These are phyloP conservation scores for Falcunculus frontatus DNA, from an alignment of 2,113 vertebrate genomes.

Conservation along the genomic window DNA sequence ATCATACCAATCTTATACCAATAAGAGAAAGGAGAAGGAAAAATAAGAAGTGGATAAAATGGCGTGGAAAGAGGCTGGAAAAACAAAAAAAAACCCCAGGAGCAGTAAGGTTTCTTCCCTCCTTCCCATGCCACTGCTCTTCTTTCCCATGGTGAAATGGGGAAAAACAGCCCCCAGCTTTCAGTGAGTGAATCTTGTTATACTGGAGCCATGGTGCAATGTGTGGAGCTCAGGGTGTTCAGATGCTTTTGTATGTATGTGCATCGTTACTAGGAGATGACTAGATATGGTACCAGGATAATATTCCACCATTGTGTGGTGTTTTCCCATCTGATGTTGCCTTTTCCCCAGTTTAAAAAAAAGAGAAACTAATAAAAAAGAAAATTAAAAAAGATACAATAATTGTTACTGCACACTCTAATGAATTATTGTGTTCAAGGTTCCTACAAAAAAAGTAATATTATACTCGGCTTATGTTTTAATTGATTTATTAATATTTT, in stretches of 20 bases:
- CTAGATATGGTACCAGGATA: conserved; percentile 52
- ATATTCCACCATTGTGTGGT: conserved; percentile 64
- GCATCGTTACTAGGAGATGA: conserved; percentile 2
- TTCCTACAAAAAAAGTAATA: conserved; percentile 85
- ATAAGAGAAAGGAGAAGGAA: not conserved
- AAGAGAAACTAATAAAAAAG: conserved; percentile 77
- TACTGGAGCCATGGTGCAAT: not conserved
- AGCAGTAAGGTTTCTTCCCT: not conserved
- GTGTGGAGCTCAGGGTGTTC: not conserved
- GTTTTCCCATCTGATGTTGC: conserved; percentile 73
- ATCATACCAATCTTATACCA: not conserved
- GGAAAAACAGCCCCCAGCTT: not conserved
- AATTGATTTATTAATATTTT: conserved; percentile 92
- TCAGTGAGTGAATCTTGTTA: not conserved
- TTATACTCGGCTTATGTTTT: conserved; percentile 89
- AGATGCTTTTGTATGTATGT: not conserved
- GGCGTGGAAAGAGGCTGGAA: not conserved
- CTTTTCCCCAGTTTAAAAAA: conserved; percentile 65
- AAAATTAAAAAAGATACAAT: conserved; percentile 85
- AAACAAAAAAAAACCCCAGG: not conserved
- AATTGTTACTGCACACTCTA: conserved; percentile 85
- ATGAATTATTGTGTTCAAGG: conserved; percentile 88
- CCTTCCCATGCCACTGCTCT: not conserved
- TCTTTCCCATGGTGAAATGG: not conserved
- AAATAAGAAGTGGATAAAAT: not conserved